Conservation (phyloP, 1,140 invertebrate species). For the Pentalonia nigronervosa region DNA sequence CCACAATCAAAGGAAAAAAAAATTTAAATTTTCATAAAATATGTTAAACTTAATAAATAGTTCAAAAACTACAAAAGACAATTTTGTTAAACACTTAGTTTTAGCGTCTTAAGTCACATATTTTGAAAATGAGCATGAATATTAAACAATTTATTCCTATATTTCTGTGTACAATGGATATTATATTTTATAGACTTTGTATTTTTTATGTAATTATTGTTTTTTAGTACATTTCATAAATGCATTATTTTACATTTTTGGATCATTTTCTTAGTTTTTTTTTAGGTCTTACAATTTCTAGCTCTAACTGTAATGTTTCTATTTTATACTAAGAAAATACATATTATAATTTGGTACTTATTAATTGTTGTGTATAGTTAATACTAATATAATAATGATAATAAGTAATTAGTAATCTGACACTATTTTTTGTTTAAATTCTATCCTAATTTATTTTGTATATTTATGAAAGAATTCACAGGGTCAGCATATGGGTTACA, state of each 20-base stretch:
- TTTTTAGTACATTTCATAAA: no score
- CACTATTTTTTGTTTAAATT: not conserved
- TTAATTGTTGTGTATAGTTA: not conserved
- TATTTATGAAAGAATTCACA: conserved; percentile 32
- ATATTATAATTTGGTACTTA: not conserved
- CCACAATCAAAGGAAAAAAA: no score
- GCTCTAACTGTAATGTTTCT: not conserved
- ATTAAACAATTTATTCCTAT: no score
- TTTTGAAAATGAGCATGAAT: no score
- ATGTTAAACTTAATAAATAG: no score
- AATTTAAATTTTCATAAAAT: no score
- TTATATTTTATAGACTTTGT: no score
- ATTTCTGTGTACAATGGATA: no score
- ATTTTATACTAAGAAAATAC: not conserved
- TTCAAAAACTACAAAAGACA: no score
- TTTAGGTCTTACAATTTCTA: not conserved
- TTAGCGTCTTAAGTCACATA: no score
- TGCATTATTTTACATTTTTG: not conserved
- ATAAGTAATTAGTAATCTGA: not conserved
- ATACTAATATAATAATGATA: not conserved
- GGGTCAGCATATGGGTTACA: conserved; percentile 57
- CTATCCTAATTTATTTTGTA: not conserved
- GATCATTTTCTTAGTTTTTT: not conserved
- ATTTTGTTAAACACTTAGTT: no score
- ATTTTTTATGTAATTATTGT: no score